These are phyloP conservation scores for Dasypolia templi DNA, from an alignment of 2,888 invertebrate species.

Conservation along the genomic window DNA sequence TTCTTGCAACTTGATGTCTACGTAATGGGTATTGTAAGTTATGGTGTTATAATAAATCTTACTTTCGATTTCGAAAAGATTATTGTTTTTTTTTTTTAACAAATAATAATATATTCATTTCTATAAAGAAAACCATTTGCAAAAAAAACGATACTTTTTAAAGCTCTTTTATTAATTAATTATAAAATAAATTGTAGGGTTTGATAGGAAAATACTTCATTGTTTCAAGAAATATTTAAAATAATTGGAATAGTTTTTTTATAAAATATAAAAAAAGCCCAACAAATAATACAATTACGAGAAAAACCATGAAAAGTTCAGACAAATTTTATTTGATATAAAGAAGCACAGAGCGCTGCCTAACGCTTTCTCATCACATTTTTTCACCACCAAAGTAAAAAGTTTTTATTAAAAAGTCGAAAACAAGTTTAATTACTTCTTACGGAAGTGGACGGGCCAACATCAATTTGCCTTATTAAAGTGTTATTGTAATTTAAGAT, in stretches of 20 bases:
- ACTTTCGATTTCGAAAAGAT: constrained; percentile 45
- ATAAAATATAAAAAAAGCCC: background rate
- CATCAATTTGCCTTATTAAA: constrained; percentile 81
- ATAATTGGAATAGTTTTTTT: no score
- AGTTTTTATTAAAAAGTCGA: constrained; percentile 86
- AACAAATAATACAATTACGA: constrained; percentile 15
- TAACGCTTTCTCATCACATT: constrained; percentile 62
- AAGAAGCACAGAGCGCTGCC: constrained; percentile 44
- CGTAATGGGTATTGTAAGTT: constrained; percentile 80
- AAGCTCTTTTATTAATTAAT: no score
- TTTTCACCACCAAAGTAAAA: constrained; percentile 77
- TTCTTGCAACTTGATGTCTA: constrained; percentile 65
- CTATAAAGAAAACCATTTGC: no score
- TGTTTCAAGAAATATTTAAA: background rate
- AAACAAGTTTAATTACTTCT: constrained; percentile 86
- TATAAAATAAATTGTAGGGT: background rate
- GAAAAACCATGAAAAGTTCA: constrained; percentile 44
- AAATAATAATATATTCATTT: no score
- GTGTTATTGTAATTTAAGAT: constrained; percentile 78
- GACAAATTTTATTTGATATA: constrained; percentile 65
- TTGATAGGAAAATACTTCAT: background rate
- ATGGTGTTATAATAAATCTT: constrained; percentile 76
- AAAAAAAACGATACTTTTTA: no score
- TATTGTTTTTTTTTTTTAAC: background rate
- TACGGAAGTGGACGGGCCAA: constrained; percentile 70